Percentiles rank a stretch among this genome's conserved stretches.
These are phyloP conservation scores for Microtus ochrogaster DNA, from an alignment of 2,113 vertebrate genomes.

Conservation along the genomic window DNA sequence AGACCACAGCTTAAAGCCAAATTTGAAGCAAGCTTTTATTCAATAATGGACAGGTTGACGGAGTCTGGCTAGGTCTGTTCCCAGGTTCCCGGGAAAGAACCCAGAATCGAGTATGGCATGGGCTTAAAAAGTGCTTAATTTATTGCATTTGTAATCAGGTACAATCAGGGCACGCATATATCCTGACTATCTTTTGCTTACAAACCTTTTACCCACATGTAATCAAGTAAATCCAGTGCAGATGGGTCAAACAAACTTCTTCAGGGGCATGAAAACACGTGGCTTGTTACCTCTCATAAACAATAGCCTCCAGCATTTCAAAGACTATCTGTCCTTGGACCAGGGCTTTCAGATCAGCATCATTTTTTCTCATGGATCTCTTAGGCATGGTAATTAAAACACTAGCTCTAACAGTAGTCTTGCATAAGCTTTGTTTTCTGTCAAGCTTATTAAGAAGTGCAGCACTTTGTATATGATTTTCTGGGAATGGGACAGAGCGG, in stretches of 20 bases:
- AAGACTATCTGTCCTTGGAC: not conserved
- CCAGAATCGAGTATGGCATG: not conserved
- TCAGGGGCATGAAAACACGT: not conserved
- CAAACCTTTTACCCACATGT: not conserved
- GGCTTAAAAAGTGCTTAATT: not conserved
- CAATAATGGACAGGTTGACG: not conserved
- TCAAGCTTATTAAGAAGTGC: not conserved
- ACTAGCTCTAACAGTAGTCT: not conserved
- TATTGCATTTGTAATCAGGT: not conserved
- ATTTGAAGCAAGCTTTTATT: not conserved
- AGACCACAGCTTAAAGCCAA: not conserved
- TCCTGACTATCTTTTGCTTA: not conserved
- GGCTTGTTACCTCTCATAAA: not conserved
- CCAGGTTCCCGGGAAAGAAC: not conserved
- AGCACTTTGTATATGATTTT: not conserved
- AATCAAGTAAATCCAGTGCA: no score
- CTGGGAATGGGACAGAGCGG: no score
- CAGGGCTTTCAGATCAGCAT: not conserved
- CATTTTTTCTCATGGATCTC: not conserved
- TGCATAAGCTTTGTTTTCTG: not conserved
- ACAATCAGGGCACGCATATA: not conserved
- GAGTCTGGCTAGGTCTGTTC: not conserved
- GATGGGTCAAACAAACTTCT: not conserved
- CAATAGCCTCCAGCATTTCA: not conserved
- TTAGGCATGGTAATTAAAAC: not conserved